phyloP scores from a whole-genome alignment of 2,113 vertebrate genomes.

The Megaleporinus macrocephalus region DNA sequence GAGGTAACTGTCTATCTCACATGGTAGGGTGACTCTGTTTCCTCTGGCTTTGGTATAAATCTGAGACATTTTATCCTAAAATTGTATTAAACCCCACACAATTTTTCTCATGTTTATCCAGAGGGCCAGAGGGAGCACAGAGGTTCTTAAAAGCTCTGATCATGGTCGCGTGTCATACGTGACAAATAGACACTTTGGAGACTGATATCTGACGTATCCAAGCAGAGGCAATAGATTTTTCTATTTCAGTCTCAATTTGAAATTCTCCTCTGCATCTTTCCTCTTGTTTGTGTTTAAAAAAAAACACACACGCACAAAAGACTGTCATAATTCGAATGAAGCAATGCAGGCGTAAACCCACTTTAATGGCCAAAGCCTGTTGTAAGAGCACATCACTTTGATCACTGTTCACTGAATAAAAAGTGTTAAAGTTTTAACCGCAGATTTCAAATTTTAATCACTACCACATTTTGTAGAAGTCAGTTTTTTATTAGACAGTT shows the following conservation, averaged over 20 bases:
- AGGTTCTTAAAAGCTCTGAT: slow-evolving; percentile 25
- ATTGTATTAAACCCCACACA: not conserved
- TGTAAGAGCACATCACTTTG: too few relatives aligned
- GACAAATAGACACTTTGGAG: slow-evolving; percentile 50
- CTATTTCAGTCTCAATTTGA: not conserved
- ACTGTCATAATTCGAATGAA: too few relatives aligned
- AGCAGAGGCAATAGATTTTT: not conserved
- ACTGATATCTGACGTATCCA: slow-evolving; percentile 33
- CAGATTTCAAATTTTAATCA: too few relatives aligned
- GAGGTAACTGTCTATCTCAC: not conserved
- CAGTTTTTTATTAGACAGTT: too few relatives aligned
- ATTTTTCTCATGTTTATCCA: slow-evolving; percentile 41
- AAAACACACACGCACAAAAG: not conserved
- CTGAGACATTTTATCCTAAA: not conserved
- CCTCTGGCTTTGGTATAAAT: not conserved
- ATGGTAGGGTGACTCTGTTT: not conserved
- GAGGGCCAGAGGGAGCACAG: slow-evolving; percentile 35
- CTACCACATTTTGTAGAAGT: too few relatives aligned
- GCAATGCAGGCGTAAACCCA: too few relatives aligned
- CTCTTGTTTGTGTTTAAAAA: not conserved
- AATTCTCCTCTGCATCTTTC: not conserved
- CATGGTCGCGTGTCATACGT: slow-evolving; percentile 6
- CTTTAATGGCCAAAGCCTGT: too few relatives aligned
- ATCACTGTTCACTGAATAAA: too few relatives aligned
- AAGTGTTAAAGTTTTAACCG: too few relatives aligned